phyloP scores from a whole-genome alignment of 1,140 invertebrate species.

The Philopotamus ludificatus region DNA sequence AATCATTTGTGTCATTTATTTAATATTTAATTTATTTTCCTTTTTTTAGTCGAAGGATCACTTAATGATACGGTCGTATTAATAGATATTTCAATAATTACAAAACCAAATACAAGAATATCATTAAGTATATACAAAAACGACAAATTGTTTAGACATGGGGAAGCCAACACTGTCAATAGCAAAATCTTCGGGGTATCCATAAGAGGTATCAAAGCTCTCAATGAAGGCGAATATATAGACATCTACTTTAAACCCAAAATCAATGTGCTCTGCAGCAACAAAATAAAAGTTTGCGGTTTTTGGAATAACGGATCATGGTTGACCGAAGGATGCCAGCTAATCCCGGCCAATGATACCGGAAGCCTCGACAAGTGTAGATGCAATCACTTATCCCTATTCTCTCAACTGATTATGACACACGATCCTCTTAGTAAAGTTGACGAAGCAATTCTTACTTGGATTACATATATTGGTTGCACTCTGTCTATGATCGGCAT shows the following conservation, averaged over 20 bases:
- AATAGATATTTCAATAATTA: too few species aligned
- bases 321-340: conserved; percentile 49
- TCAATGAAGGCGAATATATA: conserved; percentile 46
- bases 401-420: conserved; percentile 50
- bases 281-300: conserved; percentile 41
- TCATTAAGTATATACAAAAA: too few species aligned
- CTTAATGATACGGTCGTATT: too few species aligned
- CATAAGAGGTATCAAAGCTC: conserved; percentile 17
- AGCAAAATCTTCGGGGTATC: conserved; percentile 7
- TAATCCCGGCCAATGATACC: neutral
- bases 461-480: conserved; percentile 50
- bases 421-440: conserved; percentile 44
- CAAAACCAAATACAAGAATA: too few species aligned
- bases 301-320: conserved; percentile 50
- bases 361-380: conserved; percentile 50
- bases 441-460: conserved; percentile 46
- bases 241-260: conserved; percentile 48
- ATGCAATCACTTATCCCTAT: conserved; percentile 54
- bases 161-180: too few species aligned
- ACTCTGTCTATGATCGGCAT: conserved; percentile 50
- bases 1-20: too few species aligned
- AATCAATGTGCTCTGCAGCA: neutral
- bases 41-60: too few species aligned
- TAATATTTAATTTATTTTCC: too few species aligned
- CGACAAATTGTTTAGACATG: too few species aligned